phyloP scores from a whole-genome alignment of 2,888 invertebrate species.

The Pollenia angustigena region DNA sequence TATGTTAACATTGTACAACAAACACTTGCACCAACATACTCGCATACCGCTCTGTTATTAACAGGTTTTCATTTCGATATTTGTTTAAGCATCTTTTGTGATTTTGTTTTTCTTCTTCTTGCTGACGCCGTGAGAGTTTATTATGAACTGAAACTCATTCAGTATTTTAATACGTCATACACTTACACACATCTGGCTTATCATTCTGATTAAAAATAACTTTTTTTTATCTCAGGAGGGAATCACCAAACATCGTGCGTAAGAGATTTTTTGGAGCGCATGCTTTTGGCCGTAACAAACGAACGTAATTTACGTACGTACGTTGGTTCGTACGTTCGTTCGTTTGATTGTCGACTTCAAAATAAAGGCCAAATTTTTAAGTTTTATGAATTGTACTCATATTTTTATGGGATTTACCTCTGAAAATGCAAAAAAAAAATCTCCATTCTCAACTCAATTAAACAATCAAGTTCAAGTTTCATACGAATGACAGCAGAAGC shows the following conservation, averaged over 20 bases:
- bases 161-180: slow-evolving; percentile 51
- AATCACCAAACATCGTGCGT: slow-evolving; percentile 66
- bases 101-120: background rate
- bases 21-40: slow-evolving; percentile 3
- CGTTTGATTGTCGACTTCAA: slow-evolving; percentile 17
- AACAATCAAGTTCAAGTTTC: slow-evolving; percentile 74
- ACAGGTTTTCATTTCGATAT: slow-evolving; percentile 52
- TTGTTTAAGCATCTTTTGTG: slow-evolving; percentile 48
- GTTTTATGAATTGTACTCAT: slow-evolving; percentile 38
- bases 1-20: slow-evolving; percentile 41
- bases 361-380: slow-evolving; percentile 53
- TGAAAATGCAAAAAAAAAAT: slow-evolving; percentile 44
- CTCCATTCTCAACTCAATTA: slow-evolving; percentile 54
- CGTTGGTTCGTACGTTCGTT: background rate
- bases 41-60: slow-evolving; percentile 52
- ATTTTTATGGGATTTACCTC: slow-evolving; percentile 74
- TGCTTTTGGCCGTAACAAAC: slow-evolving; percentile 58
- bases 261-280: slow-evolving; percentile 67
- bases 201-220: slow-evolving; percentile 8
- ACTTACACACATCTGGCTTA: slow-evolving; percentile 37
- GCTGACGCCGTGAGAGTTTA: slow-evolving; percentile 50
- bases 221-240: slow-evolving; percentile 43
- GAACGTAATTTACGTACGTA: slow-evolving; percentile 13
- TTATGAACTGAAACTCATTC: slow-evolving; percentile 50
- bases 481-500: slow-evolving; percentile 38